Percentiles rank a stretch among this genome's conserved stretches.
Conservation (phyloP, 2,113 vertebrate species). For the Saccopteryx leptura region DNA sequence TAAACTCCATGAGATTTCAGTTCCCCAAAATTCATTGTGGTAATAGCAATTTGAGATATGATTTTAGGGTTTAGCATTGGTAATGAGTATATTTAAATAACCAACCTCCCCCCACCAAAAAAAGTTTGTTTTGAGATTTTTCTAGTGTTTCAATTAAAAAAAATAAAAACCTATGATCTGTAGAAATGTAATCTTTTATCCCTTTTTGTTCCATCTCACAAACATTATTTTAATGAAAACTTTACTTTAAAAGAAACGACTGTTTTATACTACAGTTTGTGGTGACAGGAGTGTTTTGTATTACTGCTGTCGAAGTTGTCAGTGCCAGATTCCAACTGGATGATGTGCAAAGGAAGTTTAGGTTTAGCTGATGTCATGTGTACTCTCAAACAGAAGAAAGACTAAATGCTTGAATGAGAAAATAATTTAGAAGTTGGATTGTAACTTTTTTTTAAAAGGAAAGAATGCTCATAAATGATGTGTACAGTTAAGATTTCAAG, state of each 20-base stretch:
- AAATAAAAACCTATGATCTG: background rate
- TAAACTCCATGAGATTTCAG: background rate
- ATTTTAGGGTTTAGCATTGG: background rate
- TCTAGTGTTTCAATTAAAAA: background rate
- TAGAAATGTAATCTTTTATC: background rate
- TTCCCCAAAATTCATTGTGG: background rate
- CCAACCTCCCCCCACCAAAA: accelerated
- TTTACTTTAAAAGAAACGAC: background rate
- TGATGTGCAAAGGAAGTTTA: background rate
- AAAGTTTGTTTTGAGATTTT: background rate
- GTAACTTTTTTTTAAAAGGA: background rate
- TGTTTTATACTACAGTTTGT: background rate
- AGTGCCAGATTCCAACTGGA: background rate
- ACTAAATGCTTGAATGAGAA: constrained; percentile 19
- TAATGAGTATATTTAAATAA: background rate
- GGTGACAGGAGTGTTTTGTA: background rate
- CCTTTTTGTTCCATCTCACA: background rate
- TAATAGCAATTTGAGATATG: background rate
- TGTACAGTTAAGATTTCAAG: background rate
- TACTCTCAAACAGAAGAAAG: constrained; percentile 43
- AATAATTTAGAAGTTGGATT: constrained; percentile 39
- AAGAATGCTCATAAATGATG: constrained; percentile 33
- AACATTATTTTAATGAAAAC: constrained; percentile 36
- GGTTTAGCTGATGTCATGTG: background rate
- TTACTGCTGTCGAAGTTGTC: background rate